Evolutionary conservation across 2,113 vertebrate species (phyloP).

Genomic region (Scolopax mira): DNA sequence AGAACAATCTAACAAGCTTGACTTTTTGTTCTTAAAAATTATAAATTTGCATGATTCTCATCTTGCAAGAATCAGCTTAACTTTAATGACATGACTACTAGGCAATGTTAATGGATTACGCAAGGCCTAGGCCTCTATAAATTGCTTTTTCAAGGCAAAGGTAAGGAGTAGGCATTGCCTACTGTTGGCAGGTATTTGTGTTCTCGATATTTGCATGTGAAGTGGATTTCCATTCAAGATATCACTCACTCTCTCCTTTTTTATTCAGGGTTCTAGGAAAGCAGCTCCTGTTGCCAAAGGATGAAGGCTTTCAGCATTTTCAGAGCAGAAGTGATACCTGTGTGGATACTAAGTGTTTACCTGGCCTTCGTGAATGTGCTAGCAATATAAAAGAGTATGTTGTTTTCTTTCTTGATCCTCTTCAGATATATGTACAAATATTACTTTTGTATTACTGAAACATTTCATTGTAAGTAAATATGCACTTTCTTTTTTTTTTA

Average conservation of each 20-base stretch:
- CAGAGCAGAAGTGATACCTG: constrained; percentile 32
- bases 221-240: neutral
- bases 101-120: neutral
- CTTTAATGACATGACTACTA: neutral
- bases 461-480: neutral
- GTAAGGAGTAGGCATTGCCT: neutral
- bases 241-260: neutral
- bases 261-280: constrained; percentile 77
- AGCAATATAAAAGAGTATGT: constrained; percentile 74
- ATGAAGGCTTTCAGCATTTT: constrained; percentile 81
- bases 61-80: neutral
- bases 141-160: neutral
- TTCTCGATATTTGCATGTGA: neutral
- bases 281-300: constrained; percentile 74
- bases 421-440: neutral
- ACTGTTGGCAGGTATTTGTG: neutral
- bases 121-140: neutral
- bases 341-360: neutral
- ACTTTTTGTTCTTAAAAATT: neutral
- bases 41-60: neutral
- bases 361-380: constrained; percentile 3
- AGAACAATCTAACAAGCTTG: neutral
- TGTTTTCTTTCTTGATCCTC: neutral
- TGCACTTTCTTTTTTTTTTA: neutral
- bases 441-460: neutral